Evolutionary conservation across 2,888 invertebrate genomes (phyloP), one percentile per base, ranked within the genome.

Genomic region (Acrobasis repandana): DNA sequence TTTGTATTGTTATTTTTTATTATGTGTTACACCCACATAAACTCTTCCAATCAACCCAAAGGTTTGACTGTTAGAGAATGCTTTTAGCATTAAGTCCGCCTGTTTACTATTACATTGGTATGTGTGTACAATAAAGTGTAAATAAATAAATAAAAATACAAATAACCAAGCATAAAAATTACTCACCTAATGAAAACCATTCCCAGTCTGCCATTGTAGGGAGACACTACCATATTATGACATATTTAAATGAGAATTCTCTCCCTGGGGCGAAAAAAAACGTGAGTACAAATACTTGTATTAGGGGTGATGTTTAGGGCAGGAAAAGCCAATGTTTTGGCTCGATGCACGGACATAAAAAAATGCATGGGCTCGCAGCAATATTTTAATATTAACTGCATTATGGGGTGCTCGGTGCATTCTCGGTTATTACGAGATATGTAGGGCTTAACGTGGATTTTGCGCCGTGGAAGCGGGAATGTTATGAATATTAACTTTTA

Each of bases 381-480:
- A 92, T 92, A 92, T 91, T 90, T 92, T 92, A 90, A 90, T 92
- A 92, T 91, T 90, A 90, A 89, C 89, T 83, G 83, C 86, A 80
- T 88, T 85, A 83, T 86, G 77, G 90, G 88, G 86, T 83, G 82
- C 81, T 81, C 71, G 77, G 73, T 87, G 88, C 86, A 85, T 85
- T 81, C 75, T 72, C 69, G 64, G 76, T 72, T 75, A 72, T 71
- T 70, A 62, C 74, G 71, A 79, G 73, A 63, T 71, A 78, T 76
- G 73, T 69, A 62, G 36, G 68, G 73, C 75, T 73, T 82, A 79
- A 67, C 71, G 64, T 84, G 77, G 88, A 68, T 78, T 52, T 47
- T 33, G 20, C 16, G 14, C 54, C 38, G 16, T 9, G 51, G 16
- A 54, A 15, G 54, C 38, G 20, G 34, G 8, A 38, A 20, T 38